Conservation (phyloP, 1,140 invertebrate species). For the Patella vulgata region DNA sequence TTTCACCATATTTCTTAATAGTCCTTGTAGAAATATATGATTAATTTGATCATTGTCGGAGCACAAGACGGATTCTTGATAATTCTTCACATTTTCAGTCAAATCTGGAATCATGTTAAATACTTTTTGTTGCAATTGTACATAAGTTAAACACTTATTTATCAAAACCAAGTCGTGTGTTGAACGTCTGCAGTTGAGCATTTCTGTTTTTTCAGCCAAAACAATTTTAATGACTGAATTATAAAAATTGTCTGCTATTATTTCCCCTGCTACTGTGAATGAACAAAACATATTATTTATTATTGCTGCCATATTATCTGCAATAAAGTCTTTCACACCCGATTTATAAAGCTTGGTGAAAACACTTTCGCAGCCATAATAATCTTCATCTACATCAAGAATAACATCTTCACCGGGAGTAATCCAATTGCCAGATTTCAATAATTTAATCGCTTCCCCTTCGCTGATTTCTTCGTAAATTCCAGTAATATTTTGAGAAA, state of each 20-base stretch:
- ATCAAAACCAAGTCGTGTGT: too few relatives aligned
- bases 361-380: conserved; percentile 46
- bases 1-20: conserved; percentile 18
- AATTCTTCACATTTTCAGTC: neutral
- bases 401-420: conserved; percentile 32
- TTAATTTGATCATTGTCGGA: neutral
- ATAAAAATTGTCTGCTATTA: too few relatives aligned
- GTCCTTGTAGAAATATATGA: conserved; percentile 15
- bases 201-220: too few relatives aligned
- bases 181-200: too few relatives aligned
- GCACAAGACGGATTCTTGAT: too few relatives aligned
- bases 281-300: conserved; percentile 12
- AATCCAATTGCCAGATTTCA: conserved; percentile 19
- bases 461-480: conserved; percentile 29
- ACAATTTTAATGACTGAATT: too few relatives aligned
- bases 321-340: neutral
- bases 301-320: neutral
- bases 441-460: conserved; percentile 15
- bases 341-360: conserved; percentile 30
- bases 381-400: conserved; percentile 60
- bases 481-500: too few relatives aligned
- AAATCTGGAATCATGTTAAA: too few relatives aligned
- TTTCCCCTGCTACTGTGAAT: too few relatives aligned
- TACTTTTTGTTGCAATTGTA: too few relatives aligned
- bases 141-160: too few relatives aligned